Evolutionary conservation across 2,113 vertebrate species (phyloP), one percentile per base, ranked within the genome.

Genomic region (Oryzias javanicus): DNA sequence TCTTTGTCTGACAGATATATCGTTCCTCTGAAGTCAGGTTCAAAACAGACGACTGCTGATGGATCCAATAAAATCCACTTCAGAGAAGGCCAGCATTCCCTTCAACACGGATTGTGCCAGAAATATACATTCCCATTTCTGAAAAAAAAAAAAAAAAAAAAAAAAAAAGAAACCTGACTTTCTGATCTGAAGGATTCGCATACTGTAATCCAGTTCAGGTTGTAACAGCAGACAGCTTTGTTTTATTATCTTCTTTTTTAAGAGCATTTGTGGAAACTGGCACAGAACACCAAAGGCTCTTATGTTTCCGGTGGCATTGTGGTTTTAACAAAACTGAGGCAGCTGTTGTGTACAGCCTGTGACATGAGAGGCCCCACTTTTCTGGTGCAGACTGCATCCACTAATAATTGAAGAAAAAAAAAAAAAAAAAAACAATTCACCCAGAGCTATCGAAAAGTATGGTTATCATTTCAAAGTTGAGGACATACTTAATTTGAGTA

Each of bases 401-500:
- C 16, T 46, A 57, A 24, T 16, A 22, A 42, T 27, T 20, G 19
- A 35, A 15, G n/a, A 24, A 10, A 10, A 8, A 35, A 35, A 8
- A 8, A 35, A 12, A 35, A 12, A 13, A 7, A 35, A 7, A 35
- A 7, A 35, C 35, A 35, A 35, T 35, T 10, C 10, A 35, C 35
- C 29, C 29, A 35, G 8, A 12, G 35, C 35, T 35, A 35, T 35
- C 35, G 8, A 35, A 47, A 65, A 68, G 55, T 55, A 65, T 25
- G 61, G 56, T 45, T 48, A 55, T 53, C 25, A 50, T 46, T 58
- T 59, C 22, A 61, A 52, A 63, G 53, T 41, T 54, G 16, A 70
- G 49, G 45, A 66, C 56, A 56, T 45, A n/a, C 53, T 55, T 59
- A 8, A 54, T 52, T 25, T 40, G 51, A 64, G 65, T 4, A 12